A percentile compares a stretch with the other conserved stretches of the same genome.
These are phyloP conservation scores for Eleutherodactylus coqui DNA, from an alignment of 2,797 vertebrate species.

Conservation along the genomic window DNA sequence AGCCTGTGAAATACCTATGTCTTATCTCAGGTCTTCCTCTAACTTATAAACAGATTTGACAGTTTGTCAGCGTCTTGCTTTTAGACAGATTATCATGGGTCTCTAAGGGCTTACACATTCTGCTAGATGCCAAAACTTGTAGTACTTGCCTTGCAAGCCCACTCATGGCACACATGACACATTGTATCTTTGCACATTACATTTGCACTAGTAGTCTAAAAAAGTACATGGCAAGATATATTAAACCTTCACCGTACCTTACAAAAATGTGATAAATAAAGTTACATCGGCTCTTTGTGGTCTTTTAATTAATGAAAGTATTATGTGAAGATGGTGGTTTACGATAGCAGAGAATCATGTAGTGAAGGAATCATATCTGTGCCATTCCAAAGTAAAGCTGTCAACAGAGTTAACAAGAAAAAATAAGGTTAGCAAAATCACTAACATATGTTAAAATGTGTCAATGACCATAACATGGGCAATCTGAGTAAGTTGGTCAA, in stretches of 20 bases:
- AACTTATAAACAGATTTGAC: slow-evolving; percentile 25
- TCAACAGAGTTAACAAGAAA: background rate
- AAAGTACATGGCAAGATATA: slow-evolving; percentile 1
- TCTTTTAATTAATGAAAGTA: background rate
- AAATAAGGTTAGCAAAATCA: background rate
- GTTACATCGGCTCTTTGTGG: background rate
- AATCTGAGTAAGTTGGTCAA: background rate
- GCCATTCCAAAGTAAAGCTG: background rate
- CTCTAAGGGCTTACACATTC: background rate
- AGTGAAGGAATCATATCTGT: background rate
- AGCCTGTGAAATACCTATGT: background rate
- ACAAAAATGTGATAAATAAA: slow-evolving; percentile 1
- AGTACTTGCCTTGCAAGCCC: slow-evolving; percentile 5
- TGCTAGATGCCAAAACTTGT: slow-evolving; percentile 6
- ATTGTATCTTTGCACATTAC: slow-evolving; percentile 12
- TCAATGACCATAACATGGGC: background rate
- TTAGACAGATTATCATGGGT: slow-evolving; percentile 42
- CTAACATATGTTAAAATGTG: slow-evolving; percentile 13
- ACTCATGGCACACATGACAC: background rate
- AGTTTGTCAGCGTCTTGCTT: slow-evolving; percentile 34
- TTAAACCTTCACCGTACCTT: background rate
- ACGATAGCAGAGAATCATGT: background rate
- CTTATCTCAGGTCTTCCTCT: slow-evolving; percentile 29
- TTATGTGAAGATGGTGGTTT: slow-evolving; percentile 8
- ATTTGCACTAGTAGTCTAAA: background rate